Base-by-base conservation (phyloP, 2,797 vertebrate genomes). In the Galago senegalensis region DNA sequence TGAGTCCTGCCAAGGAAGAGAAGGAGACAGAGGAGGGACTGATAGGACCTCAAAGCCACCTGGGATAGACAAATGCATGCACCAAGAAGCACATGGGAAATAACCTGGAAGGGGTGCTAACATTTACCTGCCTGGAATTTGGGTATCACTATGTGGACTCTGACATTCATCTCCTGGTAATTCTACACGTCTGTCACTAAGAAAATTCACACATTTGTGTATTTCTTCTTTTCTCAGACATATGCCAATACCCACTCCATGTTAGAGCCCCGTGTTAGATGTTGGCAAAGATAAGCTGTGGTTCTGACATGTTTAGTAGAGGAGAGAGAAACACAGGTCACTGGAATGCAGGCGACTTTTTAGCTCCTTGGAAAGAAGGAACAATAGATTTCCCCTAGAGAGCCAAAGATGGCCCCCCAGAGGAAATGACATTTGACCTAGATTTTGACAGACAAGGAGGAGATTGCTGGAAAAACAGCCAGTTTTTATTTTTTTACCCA, bases 151-250 rank as follows among this genome's bases (percentile, higher is more conserved):
- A 2, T 34, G 29, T n/a, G 43, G 63, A 87, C 23, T 8, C 49
- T 21, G 58, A 93, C 61, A 89, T 46, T 16, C 43, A 49, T 79
- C 56, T 11, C 81, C 46, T 14, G 37, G 21, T 34, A 40, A 63
- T 91, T 67, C 65, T 75, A 76, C 73, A 31, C 2, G 18, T 76
- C 20, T 75, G 20, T 46, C 46, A 43, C 29, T 49, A 73, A 53
- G 53, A 40, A 56, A 86, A 84, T 53, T n/a, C 11, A 43, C 34
- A 13, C n/a, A 46, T 80, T 61, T 87, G 34, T 29, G 76, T 25
- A 87, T 49, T 80, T 93, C 60, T 87, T 91, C 29, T 61, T 95
- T 94, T 58, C 61, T 0, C 2, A 89, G 77, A 65, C 11, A 93
- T 46, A 14, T 81, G 5, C 49, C 82, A 58, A 58, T 58, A 73